A percentile compares a stretch with the other conserved stretches of the same genome.
Conservation (phyloP, 2,113 vertebrate species). For the Sardina pilchardus region DNA sequence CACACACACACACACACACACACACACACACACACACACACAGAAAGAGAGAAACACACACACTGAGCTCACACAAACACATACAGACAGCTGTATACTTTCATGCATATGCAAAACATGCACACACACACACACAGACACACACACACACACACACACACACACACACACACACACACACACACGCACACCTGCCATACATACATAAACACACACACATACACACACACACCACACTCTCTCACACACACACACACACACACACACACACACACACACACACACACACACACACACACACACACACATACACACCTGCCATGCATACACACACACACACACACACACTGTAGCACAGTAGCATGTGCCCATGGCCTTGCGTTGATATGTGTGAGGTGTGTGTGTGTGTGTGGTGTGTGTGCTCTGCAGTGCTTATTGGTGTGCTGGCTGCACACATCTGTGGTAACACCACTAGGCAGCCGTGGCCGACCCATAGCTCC, state of each 20-base stretch:
- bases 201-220: neutral
- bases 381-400: too few relatives aligned
- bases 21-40: neutral
- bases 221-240: too few relatives aligned
- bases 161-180: neutral
- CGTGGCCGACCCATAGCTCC: neutral
- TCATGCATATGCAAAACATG: neutral
- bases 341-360: neutral
- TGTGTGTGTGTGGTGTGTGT: neutral
- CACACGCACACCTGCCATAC: neutral
- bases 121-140: conserved; percentile 12
- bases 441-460: conserved; percentile 14
- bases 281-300: neutral
- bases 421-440: too few relatives aligned
- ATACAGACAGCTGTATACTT: neutral
- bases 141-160: neutral
- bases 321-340: neutral
- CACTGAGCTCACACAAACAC: neutral
- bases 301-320: neutral
- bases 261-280: neutral
- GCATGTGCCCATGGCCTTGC: too few relatives aligned
- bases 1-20: neutral
- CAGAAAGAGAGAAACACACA: neutral
- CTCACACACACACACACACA: neutral
- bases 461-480: neutral